Evolutionary conservation across 2,113 vertebrate genomes (phyloP).

Genomic region (Climacteris rufus): DNA sequence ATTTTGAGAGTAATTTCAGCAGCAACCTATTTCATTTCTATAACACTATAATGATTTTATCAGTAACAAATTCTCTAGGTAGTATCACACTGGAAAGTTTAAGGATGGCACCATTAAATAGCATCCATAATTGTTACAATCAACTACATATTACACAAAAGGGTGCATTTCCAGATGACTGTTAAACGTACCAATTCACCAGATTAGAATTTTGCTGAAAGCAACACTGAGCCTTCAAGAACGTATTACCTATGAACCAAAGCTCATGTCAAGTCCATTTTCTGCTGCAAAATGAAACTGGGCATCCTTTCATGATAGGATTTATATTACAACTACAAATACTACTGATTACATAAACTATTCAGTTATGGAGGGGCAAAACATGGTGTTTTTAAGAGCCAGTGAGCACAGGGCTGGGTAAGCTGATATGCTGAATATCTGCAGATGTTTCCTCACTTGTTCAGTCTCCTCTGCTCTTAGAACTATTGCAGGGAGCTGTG

Average conservation of each 20-base stretch:
- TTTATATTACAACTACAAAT: not conserved
- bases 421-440: not conserved
- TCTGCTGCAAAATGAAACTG: slow-evolving; percentile 3
- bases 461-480: not conserved
- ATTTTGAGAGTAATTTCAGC: slow-evolving; percentile 35
- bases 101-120: slow-evolving; percentile 30
- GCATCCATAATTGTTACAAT: slow-evolving; percentile 29
- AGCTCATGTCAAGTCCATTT: not conserved
- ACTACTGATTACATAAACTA: not conserved
- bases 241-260: slow-evolving; percentile 27
- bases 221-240: slow-evolving; percentile 25
- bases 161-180: not conserved
- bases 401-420: not conserved
- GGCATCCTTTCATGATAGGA: not conserved
- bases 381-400: not conserved
- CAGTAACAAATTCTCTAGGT: slow-evolving; percentile 31
- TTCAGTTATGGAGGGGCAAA: not conserved
- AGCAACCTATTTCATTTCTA: slow-evolving; percentile 37
- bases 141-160: slow-evolving; percentile 14
- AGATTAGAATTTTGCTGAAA: slow-evolving; percentile 43
- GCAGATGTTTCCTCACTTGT: not conserved
- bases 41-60: slow-evolving; percentile 36
- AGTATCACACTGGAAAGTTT: slow-evolving; percentile 24
- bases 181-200: slow-evolving; percentile 7
- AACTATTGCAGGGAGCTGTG: not conserved